phyloP scores from a whole-genome alignment of 2,113 vertebrate species.

The Oncorhynchus nerka region DNA sequence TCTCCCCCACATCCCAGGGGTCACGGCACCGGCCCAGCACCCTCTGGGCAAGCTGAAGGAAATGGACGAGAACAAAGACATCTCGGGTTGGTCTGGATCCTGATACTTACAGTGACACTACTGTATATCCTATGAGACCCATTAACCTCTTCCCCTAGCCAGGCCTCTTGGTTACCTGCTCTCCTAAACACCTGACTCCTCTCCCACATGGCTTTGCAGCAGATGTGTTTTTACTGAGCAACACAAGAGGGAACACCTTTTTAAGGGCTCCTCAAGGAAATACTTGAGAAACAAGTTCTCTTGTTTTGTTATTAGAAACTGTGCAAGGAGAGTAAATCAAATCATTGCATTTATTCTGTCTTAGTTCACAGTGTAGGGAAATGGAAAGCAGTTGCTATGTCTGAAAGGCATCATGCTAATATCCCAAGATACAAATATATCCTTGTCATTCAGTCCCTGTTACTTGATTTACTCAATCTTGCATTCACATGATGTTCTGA shows the following conservation, averaged over 20 bases:
- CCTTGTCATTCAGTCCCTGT: neutral
- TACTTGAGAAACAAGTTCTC: neutral
- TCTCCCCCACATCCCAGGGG: slow-evolving; percentile 89
- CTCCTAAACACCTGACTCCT: neutral
- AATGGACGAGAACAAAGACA: slow-evolving; percentile 82
- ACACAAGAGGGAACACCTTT: neutral
- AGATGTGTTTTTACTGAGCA: neutral
- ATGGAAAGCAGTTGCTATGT: neutral
- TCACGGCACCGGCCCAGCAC: slow-evolving; percentile 80
- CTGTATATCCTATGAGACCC: neutral
- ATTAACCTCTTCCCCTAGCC: neutral
- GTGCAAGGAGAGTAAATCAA: neutral
- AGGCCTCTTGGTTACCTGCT: neutral
- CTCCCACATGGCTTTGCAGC: neutral
- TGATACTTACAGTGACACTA: neutral
- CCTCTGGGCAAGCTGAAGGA: slow-evolving; percentile 81
- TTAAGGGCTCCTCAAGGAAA: neutral
- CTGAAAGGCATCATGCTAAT: neutral
- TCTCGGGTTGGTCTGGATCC: slow-evolving; percentile 74
- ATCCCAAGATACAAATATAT: neutral
- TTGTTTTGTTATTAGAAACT: neutral
- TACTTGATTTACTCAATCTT: neutral
- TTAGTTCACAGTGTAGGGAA: neutral
- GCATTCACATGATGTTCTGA: neutral
- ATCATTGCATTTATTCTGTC: neutral